Evolutionary conservation across 2,888 invertebrate species (phyloP).

Genomic region (Thysanoteuthis rhombus): DNA sequence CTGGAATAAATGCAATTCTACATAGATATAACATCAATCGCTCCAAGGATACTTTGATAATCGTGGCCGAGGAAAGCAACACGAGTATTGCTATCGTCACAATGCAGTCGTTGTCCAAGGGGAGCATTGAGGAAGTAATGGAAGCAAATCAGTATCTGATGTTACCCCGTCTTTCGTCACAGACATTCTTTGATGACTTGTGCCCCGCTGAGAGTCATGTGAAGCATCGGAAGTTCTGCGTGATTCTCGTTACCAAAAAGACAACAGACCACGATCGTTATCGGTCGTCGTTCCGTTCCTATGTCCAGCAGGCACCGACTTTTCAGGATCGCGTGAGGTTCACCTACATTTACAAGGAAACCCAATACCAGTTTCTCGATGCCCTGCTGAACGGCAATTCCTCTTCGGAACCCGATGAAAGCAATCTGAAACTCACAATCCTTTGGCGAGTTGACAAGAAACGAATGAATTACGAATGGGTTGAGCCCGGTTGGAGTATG

Average conservation of each 20-base stretch:
- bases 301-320: conserved; percentile 69
- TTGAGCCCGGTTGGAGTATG: conserved; percentile 74
- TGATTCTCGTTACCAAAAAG: conserved; percentile 79
- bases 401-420: conserved; percentile 42
- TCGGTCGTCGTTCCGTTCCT: conserved; percentile 78
- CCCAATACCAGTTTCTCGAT: conserved; percentile 84
- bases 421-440: conserved; percentile 76
- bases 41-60: neutral
- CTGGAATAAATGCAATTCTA: neutral
- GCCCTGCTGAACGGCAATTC: conserved; percentile 73
- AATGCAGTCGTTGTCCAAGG: conserved; percentile 89
- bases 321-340: conserved; percentile 78
- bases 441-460: conserved; percentile 88
- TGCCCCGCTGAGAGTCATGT: conserved; percentile 77
- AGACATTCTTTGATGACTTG: conserved; percentile 82
- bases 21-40: conserved; percentile 12
- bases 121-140: conserved; percentile 87
- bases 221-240: conserved; percentile 72
- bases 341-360: conserved; percentile 85
- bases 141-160: conserved; percentile 88
- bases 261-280: conserved; percentile 73
- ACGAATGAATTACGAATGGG: conserved; percentile 91
- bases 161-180: conserved; percentile 90
- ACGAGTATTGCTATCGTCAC: conserved; percentile 34
- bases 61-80: conserved; percentile 13